Base-by-base conservation (phyloP, 2,113 vertebrate species). In the Columba livia region DNA sequence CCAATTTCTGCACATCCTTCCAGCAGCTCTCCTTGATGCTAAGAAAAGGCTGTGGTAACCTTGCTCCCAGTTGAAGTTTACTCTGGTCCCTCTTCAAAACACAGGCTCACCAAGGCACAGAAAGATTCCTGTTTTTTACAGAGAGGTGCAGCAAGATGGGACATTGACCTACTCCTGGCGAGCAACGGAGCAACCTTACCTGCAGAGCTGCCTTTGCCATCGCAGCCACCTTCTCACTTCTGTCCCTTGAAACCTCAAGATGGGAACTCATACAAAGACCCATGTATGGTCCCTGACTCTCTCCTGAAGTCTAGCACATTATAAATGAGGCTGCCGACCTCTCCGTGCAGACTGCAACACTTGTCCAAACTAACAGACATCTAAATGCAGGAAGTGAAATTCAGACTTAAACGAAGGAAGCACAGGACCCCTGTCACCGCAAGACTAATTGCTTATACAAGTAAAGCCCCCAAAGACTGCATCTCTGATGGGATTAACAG, bases 171-270 rank as follows among this genome's bases (percentile, higher is more conserved):
- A 0, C 26, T 73, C 38, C 69, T 1, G 4, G 32, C 18, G 20
- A 85, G 31, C 3, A 1, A 28, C 11, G 44, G 29, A 71, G 17
- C 0, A 0, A 48, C 36, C 38, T 29, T 21, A 24, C 12, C 61
- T 50, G 14, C 0, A 1, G 60, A n/a, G 25, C 34, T 79, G 51
- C 79, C 57, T 53, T 79, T 23, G 8, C 36, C 6, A 2, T 15
- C 1, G 4, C 48, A 60, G n/a, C 34, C 57, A 74, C 28, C 19
- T 88, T 57, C 58, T 72, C 23, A 14, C 21, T 50, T 51, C 64
- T 79, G 34, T 79, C 28, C 53, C 29, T 73, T 47, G 71, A 34
- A 73, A 72, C 31, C 29, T 72, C 10, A 26, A 25, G 50, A 15
- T n/a, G 36, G n/a, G 47, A 79, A 73, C 25, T 38, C 24, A 5